Percentiles rank a stretch among this genome's conserved stretches.
These are phyloP conservation scores for Zosterops lateralis DNA, from an alignment of 2,113 vertebrate species.

Conservation along the genomic window DNA sequence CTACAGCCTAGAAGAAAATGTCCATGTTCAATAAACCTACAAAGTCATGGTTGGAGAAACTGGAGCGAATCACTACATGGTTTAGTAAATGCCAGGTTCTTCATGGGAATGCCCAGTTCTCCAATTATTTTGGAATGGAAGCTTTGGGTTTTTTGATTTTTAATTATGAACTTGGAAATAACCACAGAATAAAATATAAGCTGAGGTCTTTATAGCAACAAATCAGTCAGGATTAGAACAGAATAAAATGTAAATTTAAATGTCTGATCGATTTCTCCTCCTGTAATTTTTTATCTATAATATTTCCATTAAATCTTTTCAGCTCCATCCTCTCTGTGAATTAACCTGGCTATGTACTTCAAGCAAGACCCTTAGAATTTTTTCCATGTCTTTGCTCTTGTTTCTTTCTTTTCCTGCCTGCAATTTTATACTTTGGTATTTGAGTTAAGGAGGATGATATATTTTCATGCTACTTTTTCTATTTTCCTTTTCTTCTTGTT, in stretches of 20 bases:
- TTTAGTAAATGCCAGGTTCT: not conserved
- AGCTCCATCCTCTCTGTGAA: slow-evolving; percentile 18
- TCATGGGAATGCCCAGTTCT: not conserved
- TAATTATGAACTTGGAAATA: slow-evolving; percentile 37
- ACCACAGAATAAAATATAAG: slow-evolving; percentile 28
- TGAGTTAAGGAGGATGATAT: not conserved
- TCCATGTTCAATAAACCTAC: not conserved
- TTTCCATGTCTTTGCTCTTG: not conserved
- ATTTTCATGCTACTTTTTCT: not conserved
- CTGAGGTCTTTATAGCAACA: slow-evolving; percentile 53
- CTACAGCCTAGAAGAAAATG: not conserved
- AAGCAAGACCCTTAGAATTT: not conserved
- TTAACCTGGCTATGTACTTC: not conserved
- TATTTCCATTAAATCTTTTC: slow-evolving; percentile 59
- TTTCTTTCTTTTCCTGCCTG: not conserved
- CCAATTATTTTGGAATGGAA: not conserved
- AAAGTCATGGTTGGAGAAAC: not conserved
- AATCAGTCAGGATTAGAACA: slow-evolving; percentile 30
- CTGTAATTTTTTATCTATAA: slow-evolving; percentile 47
- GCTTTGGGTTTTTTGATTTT: not conserved
- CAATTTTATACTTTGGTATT: not conserved
- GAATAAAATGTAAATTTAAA: not conserved
- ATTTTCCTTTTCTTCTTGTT: not conserved
- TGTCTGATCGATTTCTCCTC: slow-evolving; percentile 21
- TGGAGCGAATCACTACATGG: not conserved